phyloP scores from a whole-genome alignment of 2,888 invertebrate genomes.

The Diadegma fenestrale region DNA sequence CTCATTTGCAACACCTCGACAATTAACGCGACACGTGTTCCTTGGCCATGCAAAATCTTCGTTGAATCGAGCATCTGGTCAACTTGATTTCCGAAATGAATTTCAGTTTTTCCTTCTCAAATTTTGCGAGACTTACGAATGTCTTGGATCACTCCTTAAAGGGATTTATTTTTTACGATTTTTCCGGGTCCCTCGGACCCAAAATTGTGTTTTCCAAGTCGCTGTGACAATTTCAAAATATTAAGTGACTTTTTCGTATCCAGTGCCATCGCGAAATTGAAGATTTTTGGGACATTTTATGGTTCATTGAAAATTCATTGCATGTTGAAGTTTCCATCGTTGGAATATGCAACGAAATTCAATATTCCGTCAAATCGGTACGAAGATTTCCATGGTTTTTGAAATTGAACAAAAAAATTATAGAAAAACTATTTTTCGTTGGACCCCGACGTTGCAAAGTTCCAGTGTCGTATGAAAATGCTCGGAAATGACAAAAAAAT shows the following conservation, averaged over 20 bases:
- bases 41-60: neutral
- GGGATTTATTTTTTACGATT: neutral
- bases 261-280: neutral
- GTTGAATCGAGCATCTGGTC: neutral
- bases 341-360: no score
- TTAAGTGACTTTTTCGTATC: neutral
- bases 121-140: no score
- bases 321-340: no score
- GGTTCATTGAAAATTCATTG: neutral
- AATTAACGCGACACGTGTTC: neutral
- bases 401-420: no score
- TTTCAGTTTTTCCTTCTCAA: no score
- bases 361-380: no score
- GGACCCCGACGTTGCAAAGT: no score
- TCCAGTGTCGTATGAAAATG: no score
- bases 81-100: no score
- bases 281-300: neutral
- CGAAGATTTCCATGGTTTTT: no score
- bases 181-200: conserved; percentile 6
- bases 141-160: no score
- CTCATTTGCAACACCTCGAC: neutral
- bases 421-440: no score
- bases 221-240: neutral
- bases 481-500: neutral
- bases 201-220: neutral